These are phyloP conservation scores for Bombyx huttoni DNA, from an alignment of 2,888 invertebrate species.

Conservation along the genomic window DNA sequence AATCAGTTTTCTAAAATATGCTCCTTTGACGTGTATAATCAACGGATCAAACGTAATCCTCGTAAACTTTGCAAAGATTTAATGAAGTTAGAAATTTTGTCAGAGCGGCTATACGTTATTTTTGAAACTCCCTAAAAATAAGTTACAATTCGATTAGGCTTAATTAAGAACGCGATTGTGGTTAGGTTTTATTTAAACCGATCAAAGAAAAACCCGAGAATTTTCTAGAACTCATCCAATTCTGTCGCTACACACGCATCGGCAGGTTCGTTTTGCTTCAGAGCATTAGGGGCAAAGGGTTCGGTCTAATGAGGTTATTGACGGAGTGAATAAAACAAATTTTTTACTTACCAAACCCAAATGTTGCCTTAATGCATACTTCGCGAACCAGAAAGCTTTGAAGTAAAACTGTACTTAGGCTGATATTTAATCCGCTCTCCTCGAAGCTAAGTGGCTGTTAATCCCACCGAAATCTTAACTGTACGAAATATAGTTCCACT, in stretches of 20 bases:
- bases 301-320: background rate
- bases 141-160: background rate
- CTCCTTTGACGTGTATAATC: background rate
- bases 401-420: background rate
- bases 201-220: no score
- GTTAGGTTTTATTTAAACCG: no score
- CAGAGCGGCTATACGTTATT: background rate
- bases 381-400: background rate
- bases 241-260: background rate
- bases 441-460: background rate
- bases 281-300: background rate
- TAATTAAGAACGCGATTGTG: background rate
- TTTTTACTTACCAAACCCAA: background rate
- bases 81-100: background rate
- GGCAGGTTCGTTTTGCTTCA: background rate
- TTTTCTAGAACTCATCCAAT: no score
- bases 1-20: background rate
- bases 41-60: background rate
- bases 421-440: background rate
- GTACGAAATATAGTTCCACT: no score
- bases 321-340: background rate
- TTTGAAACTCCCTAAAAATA: background rate
- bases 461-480: background rate
- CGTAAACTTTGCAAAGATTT: background rate
- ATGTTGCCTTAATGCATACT: background rate